A percentile compares a stretch with the other conserved stretches of the same genome.
phyloP scores from a whole-genome alignment of 2,888 invertebrate genomes.

The Papilio elwesi region DNA sequence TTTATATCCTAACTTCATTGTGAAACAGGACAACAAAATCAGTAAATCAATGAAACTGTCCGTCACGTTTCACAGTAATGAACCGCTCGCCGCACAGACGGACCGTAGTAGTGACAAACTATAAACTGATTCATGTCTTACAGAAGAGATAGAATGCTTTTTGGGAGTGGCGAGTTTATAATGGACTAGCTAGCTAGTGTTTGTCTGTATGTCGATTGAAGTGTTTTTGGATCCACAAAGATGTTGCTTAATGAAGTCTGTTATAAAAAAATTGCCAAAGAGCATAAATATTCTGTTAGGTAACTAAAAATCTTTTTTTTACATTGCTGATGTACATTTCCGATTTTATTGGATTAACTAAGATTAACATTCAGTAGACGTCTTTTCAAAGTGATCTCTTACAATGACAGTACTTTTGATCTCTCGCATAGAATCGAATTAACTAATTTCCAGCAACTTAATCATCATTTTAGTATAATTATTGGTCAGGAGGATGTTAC shows the following conservation, averaged over 20 bases:
- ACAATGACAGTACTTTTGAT: no score
- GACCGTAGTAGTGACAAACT: slow-evolving; percentile 20
- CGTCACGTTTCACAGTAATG: slow-evolving; percentile 28
- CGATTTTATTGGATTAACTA: no score
- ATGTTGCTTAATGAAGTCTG: no score
- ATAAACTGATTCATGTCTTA: slow-evolving; percentile 26
- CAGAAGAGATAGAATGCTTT: slow-evolving; percentile 1
- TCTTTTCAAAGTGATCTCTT: no score
- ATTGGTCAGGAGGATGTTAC: slow-evolving; percentile 24
- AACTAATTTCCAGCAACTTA: background rate
- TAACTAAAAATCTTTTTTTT: no score
- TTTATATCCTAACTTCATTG: slow-evolving; percentile 1
- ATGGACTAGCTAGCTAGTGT: background rate
- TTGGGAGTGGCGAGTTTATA: background rate
- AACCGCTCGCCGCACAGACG: slow-evolving; percentile 20
- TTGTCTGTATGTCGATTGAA: no score
- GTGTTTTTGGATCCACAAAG: no score
- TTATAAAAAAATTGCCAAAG: no score
- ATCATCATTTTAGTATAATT: slow-evolving; percentile 15
- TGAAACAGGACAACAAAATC: slow-evolving; percentile 4
- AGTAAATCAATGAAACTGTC: slow-evolving; percentile 15
- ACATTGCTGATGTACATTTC: no score
- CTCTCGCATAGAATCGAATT: no score
- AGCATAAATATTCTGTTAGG: no score
- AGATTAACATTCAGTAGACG: no score